Evolutionary conservation across 1,140 invertebrate species (phyloP).

Genomic region (Drosophila repletoides): DNA sequence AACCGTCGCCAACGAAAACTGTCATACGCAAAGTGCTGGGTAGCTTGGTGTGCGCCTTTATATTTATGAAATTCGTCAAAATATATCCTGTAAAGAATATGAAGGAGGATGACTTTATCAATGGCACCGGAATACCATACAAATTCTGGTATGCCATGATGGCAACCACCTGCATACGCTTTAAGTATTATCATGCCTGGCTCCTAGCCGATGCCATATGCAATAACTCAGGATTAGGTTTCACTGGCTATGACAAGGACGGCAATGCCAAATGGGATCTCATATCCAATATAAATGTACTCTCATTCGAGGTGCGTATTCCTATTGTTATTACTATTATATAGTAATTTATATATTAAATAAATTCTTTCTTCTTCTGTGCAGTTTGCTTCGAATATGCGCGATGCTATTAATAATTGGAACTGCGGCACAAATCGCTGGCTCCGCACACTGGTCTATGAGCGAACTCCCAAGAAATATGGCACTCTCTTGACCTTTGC

Average conservation of each 20-base stretch:
- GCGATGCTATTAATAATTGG: constrained; percentile 93
- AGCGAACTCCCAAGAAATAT: constrained; percentile 86
- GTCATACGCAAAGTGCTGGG: constrained; percentile 87
- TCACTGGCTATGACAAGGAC: constrained; percentile 90
- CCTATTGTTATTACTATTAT: not conserved
- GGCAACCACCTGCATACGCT: constrained; percentile 89
- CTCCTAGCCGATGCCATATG: constrained; percentile 95
- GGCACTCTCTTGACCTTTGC: constrained; percentile 90
- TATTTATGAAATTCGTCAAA: constrained; percentile 86
- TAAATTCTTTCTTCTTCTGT: constrained; percentile 23
- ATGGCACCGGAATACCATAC: constrained; percentile 84
- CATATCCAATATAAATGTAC: constrained; percentile 94
- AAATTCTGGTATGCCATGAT: constrained; percentile 89
- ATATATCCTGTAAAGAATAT: constrained; percentile 86
- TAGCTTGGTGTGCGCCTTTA: constrained; percentile 86
- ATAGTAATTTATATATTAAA: not conserved
- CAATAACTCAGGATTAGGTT: constrained; percentile 96
- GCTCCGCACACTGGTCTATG: constrained; percentile 94
- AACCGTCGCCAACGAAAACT: constrained; percentile 86
- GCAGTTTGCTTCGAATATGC: constrained; percentile 90
- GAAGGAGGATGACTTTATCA: constrained; percentile 88
- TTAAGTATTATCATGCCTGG: constrained; percentile 99
- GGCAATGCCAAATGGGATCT: constrained; percentile 92
- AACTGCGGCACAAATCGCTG: constrained; percentile 96
- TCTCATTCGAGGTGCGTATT: constrained; percentile 92